These are phyloP conservation scores for Cheilosia impressa DNA, from an alignment of 2,888 invertebrate genomes.

Conservation along the genomic window DNA sequence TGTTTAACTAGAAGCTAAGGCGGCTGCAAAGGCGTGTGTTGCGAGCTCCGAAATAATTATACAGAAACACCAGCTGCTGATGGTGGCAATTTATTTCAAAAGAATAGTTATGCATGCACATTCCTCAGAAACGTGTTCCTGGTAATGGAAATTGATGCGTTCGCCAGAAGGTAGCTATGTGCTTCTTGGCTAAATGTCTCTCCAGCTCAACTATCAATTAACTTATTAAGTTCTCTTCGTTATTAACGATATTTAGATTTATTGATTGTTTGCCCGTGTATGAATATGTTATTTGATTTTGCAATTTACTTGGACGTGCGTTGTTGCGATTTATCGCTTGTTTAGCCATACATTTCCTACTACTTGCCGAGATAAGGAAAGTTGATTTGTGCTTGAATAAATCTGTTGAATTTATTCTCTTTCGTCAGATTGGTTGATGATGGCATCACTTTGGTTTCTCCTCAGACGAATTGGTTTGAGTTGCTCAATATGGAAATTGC, in stretches of 20 bases:
- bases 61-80: constrained; percentile 24
- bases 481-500: too few relatives aligned
- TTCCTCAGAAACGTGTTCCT: constrained; percentile 48
- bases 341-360: neutral
- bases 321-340: neutral
- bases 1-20: constrained; percentile 24
- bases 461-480: too few relatives aligned
- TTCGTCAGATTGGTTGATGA: too few relatives aligned
- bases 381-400: too few relatives aligned
- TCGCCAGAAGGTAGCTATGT: constrained; percentile 21
- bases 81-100: constrained; percentile 43
- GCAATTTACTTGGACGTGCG: neutral
- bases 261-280: constrained; percentile 43
- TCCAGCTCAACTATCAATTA: constrained; percentile 23
- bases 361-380: neutral
- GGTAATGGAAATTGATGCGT: constrained; percentile 41
- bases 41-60: constrained; percentile 47
- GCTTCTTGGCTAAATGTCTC: constrained; percentile 17
- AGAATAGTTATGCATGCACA: constrained; percentile 6
- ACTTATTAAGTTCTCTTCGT: constrained; percentile 27
- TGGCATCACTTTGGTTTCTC: too few relatives aligned
- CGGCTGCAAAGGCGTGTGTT: constrained; percentile 37
- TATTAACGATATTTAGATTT: constrained; percentile 61
- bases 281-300: constrained; percentile 5
- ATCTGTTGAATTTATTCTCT: too few relatives aligned